Conservation (phyloP, 2,113 vertebrate species). For the Ahaetulla prasina region DNA sequence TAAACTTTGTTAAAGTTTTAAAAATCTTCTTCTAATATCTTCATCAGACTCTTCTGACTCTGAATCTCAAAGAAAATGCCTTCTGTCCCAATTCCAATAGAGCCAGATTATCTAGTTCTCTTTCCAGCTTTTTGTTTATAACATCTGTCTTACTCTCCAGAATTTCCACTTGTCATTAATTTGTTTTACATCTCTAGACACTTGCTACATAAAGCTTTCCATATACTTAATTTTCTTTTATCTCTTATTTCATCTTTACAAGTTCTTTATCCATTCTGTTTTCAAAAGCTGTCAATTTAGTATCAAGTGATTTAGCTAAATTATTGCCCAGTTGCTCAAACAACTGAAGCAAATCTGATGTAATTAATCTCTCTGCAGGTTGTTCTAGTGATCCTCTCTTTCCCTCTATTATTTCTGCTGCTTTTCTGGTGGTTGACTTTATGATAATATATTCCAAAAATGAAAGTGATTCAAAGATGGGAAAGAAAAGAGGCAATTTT, state of each 20-base stretch:
- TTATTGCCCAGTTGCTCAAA: neutral
- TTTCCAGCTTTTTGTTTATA: neutral
- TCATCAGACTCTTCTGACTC: neutral
- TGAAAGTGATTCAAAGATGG: neutral
- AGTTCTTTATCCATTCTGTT: neutral
- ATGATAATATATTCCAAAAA: neutral
- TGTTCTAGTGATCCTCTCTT: neutral
- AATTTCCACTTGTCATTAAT: neutral
- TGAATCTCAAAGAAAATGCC: neutral
- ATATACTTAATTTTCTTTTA: neutral
- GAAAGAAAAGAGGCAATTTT: neutral
- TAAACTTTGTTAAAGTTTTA: neutral
- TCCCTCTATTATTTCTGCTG: neutral
- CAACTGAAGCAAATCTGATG: neutral
- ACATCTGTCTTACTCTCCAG: neutral
- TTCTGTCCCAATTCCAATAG: neutral
- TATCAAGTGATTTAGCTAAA: neutral
- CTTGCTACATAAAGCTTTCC: neutral
- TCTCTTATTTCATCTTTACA: neutral
- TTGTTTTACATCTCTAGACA: neutral
- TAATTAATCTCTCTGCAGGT: neutral
- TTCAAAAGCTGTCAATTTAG: neutral
- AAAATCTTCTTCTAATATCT: neutral
- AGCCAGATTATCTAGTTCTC: neutral
- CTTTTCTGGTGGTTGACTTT: neutral